Base-by-base conservation (phyloP, 2,888 invertebrate species). In the Zaprionus bogoriensis region DNA sequence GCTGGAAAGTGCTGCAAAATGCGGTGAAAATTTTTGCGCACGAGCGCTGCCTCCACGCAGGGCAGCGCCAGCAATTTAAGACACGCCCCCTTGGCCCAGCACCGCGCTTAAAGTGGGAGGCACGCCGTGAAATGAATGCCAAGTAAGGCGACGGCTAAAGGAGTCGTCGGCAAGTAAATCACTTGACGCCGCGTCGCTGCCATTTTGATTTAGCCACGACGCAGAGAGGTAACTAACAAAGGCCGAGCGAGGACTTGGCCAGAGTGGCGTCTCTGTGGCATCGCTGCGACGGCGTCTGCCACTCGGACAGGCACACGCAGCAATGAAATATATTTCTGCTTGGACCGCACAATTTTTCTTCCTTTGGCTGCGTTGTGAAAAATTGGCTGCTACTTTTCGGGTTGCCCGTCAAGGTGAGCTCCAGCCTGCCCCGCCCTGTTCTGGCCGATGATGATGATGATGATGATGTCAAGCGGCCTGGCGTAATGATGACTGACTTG, bases 321-420 rank as follows among this genome's bases (percentile, higher is more conserved):
- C 64, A 60, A 53, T 64, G 63, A 67, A 57, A 69, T 45, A 64
- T 62, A 62, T 38, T 60, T 81, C 64, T 76, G 82, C 82, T 79
- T 83, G 84, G 71, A 83, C 87, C 87, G 87, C 82, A 83, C 81
- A 83, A 87, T 83, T 86, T 83, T 87, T 87, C 82, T 83, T 86
- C 66, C 70, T 76, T 74, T 41, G 54, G 64, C 53, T 54, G 20
- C 44, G 38, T 71, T 69, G 76, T 81, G 87, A 83, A 83, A 83
- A 83, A 83, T 83, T 83, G 84, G 87, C 86, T 74, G 68, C 69
- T 64, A 72, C 79, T 67, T 83, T 77, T 77, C 50, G 76, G 72
- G 75, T 52, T 55, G 39, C 53, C 12, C 58, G 66, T 63, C 79
- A 63, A 70, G 75, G 62, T 41, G 60, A 47, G 58, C 47, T 20